A percentile compares a stretch with the other conserved stretches of the same genome.
These are phyloP conservation scores for Pardalotus punctatus DNA, from an alignment of 2,113 vertebrate species.

Conservation along the genomic window DNA sequence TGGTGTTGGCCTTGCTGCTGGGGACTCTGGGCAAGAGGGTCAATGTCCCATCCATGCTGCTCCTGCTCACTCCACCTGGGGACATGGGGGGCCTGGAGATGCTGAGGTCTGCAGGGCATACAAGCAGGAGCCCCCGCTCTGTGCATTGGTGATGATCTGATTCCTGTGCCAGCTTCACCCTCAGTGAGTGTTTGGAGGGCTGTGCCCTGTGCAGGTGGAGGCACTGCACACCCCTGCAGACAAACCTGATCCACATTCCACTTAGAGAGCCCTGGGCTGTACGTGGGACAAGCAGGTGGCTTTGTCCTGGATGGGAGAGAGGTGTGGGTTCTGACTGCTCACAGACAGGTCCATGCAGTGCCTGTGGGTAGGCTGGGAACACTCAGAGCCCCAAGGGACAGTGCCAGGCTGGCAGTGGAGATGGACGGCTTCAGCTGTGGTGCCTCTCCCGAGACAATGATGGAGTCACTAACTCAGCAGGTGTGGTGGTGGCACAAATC, in stretches of 20 bases:
- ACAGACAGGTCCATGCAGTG: neutral
- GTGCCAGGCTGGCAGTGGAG: neutral
- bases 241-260: accelerated
- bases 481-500: neutral
- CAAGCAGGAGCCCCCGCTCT: neutral
- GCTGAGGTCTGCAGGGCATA: neutral
- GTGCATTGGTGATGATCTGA: accelerated
- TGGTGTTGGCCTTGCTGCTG: neutral
- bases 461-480: neutral
- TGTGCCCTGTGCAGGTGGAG: neutral
- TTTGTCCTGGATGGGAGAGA: neutral
- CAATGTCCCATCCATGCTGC: neutral
- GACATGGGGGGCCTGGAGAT: accelerated
- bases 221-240: neutral
- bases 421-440: accelerated
- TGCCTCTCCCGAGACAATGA: neutral
- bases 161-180: accelerated
- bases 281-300: neutral
- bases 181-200: neutral
- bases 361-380: neutral
- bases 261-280: neutral
- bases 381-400: accelerated
- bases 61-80: neutral
- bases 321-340: neutral
- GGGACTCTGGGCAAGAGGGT: neutral